Evolutionary conservation across 2,113 vertebrate species (phyloP), one percentile per base, ranked within the genome.

Genomic region (Nerophis lumbriciformis): DNA sequence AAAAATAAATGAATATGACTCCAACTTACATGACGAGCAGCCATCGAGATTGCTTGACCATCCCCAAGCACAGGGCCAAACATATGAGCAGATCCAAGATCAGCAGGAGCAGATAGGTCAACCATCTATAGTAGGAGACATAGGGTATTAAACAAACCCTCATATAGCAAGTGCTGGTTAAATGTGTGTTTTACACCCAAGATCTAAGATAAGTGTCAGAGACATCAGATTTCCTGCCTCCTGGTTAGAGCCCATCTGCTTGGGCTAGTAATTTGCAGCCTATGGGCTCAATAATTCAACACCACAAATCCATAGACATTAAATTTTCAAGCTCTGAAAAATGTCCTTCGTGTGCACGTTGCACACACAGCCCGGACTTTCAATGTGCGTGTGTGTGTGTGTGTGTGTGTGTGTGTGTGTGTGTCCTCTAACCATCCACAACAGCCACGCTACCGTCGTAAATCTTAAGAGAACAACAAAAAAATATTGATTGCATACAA

Each of bases 101-200:
- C 76, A 99, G 94, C 59, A 98, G 83, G 69, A 98, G 86, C 72
- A 99, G 92, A 75, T 95, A 99, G 53, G 91, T 87, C 53, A 98
- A 87, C 97, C 97, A 99, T 85, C 97, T 99, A 86, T 5, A 60
- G 83, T 16, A 71, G 36, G 69, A 47, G 38, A 63, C 66, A 67
- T 4, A 28, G 28, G 19, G 2, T 19, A 19, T 19, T 19, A 19
- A 5, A 48, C 44, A 58, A 59, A 66, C n/a, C 35, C 12, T 49
- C 63, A 19, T 19, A 73, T 48, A 15, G 69, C 35, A 68, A 59
- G 60, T 11, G 68, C 36, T 8, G 61, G 19, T 16, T 21, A 2
- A 53, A 72, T 75, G 77, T 72, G 67, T 83, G 79, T 69, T 64
- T n/a, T 1, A 1, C 13, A 53, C 14, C 16, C 16, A 71, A 62